Evolutionary conservation across 2,888 invertebrate species (phyloP).

Genomic region (Folsomia manolachei): DNA sequence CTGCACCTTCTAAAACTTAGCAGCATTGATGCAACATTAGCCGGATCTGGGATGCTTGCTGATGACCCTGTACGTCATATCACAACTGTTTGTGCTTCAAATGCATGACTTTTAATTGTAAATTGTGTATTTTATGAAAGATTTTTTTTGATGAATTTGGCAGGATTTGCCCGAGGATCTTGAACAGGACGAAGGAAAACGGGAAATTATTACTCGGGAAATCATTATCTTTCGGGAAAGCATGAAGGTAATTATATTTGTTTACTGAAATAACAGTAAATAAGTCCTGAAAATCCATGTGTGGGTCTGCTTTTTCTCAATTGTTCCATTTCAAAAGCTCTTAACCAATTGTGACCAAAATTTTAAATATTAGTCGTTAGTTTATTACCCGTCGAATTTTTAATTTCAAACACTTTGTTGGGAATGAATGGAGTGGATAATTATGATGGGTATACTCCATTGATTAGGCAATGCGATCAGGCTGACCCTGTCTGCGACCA

Average conservation of each 20-base stretch:
- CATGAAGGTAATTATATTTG: slow-evolving; percentile 72
- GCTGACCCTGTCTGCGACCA: slow-evolving; percentile 47
- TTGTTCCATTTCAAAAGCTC: neutral
- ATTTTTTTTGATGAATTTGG: too few species aligned
- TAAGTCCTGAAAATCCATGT: neutral
- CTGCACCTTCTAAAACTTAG: slow-evolving; percentile 48
- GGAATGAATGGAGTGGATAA: slow-evolving; percentile 27
- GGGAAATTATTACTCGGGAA: slow-evolving; percentile 92
- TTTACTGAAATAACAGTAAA: neutral
- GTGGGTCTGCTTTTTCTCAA: neutral
- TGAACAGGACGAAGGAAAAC: slow-evolving; percentile 93
- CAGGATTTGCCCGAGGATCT: slow-evolving; percentile 64
- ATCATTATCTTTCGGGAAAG: slow-evolving; percentile 96
- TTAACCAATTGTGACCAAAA: neutral
- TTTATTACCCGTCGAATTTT: neutral
- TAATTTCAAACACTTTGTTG: too few species aligned
- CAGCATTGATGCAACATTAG: slow-evolving; percentile 38
- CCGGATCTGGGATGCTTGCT: neutral
- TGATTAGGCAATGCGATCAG: slow-evolving; percentile 48
- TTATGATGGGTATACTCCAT: slow-evolving; percentile 50
- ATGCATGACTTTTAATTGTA: neutral
- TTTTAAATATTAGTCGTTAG: too few species aligned
- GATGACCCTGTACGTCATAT: slow-evolving; percentile 9
- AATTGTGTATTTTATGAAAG: neutral
- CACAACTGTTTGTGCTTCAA: too few species aligned